Evolutionary conservation across 2,113 vertebrate genomes (phyloP).

Genomic region (Pseudolaguvia tuberculata): DNA sequence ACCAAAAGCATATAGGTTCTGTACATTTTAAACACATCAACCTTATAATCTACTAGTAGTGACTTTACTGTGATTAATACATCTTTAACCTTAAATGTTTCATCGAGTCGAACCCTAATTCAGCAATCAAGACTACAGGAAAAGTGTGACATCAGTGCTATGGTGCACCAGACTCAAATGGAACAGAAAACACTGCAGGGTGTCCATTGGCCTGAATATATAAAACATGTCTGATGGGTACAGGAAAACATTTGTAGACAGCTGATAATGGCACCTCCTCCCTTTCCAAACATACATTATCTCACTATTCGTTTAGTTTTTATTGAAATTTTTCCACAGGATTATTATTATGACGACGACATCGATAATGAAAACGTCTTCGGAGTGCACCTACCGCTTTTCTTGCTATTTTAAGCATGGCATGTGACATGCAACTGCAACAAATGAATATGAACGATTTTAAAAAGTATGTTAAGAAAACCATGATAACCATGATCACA

Average conservation of each 20-base stretch:
- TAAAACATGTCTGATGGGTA: constrained; percentile 17
- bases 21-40: not conserved
- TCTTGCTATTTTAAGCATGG: too few species aligned
- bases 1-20: not conserved
- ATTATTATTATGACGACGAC: too few species aligned
- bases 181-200: constrained; percentile 21
- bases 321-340: too few species aligned
- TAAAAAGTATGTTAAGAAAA: too few species aligned
- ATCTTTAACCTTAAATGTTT: not conserved
- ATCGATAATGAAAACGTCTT: too few species aligned
- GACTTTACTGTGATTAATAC: not conserved
- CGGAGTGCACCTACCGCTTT: too few species aligned
- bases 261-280: not conserved
- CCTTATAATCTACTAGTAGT: not conserved
- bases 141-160: not conserved
- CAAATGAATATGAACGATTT: too few species aligned
- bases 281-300: not conserved
- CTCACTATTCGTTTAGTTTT: constrained; percentile 5
- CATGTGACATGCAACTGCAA: too few species aligned
- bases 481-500: not conserved
- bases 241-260: constrained; percentile 23
- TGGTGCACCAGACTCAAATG: constrained; percentile 12
- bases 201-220: constrained; percentile 14
- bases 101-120: not conserved
- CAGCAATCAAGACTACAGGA: not conserved